Conservation (phyloP, 2,113 vertebrate species). For the Polypterus bichir region DNA sequence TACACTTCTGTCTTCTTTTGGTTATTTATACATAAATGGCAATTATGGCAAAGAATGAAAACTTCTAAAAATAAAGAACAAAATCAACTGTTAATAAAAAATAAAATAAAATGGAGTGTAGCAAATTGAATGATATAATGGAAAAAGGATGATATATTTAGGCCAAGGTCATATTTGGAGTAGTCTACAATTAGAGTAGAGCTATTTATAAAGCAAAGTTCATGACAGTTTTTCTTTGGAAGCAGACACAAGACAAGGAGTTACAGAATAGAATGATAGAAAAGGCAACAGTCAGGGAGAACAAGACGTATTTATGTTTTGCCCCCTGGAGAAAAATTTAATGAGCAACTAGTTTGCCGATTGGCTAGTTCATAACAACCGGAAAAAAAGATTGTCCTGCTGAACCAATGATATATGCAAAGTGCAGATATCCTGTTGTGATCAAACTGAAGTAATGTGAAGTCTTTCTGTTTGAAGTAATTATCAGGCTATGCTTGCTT, state of each 20-base stretch:
- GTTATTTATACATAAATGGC: too few species aligned
- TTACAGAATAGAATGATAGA: slow-evolving; percentile 34
- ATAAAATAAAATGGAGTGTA: slow-evolving; percentile 3
- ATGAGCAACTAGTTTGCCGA: slow-evolving; percentile 34
- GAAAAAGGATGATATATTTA: slow-evolving; percentile 7
- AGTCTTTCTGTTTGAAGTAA: slow-evolving; percentile 64
- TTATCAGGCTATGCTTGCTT: slow-evolving; percentile 46
- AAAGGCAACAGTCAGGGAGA: slow-evolving; percentile 38
- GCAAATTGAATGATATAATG: slow-evolving; percentile 11
- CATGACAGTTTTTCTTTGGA: slow-evolving; percentile 29
- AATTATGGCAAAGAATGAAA: too few species aligned
- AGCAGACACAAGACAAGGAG: slow-evolving; percentile 29
- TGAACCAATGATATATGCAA: slow-evolving; percentile 51
- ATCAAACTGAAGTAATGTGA: slow-evolving; percentile 66
- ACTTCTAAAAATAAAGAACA: too few species aligned
- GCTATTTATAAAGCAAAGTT: slow-evolving; percentile 16
- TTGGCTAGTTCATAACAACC: slow-evolving; percentile 36
- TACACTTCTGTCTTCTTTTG: too few species aligned
- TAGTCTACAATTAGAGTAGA: slow-evolving; percentile 21
- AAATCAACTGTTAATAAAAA: too few species aligned
- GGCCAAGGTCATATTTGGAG: slow-evolving; percentile 16
- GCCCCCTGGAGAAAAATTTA: slow-evolving; percentile 59
- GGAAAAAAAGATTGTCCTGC: slow-evolving; percentile 37
- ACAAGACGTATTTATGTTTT: slow-evolving; percentile 57
- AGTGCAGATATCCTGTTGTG: slow-evolving; percentile 52